Percentiles rank a stretch among this genome's conserved stretches.
These are phyloP conservation scores for Palaemon carinicauda DNA, from an alignment of 1,140 invertebrate genomes.

Conservation along the genomic window DNA sequence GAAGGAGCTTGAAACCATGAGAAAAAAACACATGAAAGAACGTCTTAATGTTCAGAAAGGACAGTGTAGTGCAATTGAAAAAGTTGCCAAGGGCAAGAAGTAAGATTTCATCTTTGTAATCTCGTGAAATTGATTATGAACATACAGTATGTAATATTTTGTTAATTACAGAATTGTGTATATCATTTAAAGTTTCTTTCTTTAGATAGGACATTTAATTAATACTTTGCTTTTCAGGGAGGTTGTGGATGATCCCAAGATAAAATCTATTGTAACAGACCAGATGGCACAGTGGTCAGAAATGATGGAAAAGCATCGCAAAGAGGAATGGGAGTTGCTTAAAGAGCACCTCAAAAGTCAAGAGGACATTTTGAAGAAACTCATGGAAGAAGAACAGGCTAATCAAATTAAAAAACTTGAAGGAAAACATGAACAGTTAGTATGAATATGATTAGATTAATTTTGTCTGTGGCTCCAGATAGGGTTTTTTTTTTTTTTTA, in stretches of 20 bases:
- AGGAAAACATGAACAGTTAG: constrained; percentile 84
- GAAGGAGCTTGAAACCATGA: constrained; percentile 91
- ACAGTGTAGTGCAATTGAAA: constrained; percentile 94
- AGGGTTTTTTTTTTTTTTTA: too few species aligned
- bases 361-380: constrained; percentile 81
- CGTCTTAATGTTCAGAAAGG: constrained; percentile 88
- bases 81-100: constrained; percentile 92
- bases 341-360: constrained; percentile 85
- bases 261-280: constrained; percentile 83
- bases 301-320: constrained; percentile 86
- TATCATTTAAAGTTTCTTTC: background rate
- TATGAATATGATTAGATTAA: background rate
- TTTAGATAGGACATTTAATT: background rate
- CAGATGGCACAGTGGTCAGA: constrained; percentile 95
- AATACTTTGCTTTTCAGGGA: constrained; percentile 70
- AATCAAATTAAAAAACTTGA: constrained; percentile 91
- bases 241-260: constrained; percentile 79
- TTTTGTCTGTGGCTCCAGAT: background rate
- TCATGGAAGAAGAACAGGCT: constrained; percentile 85
- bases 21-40: constrained; percentile 94
- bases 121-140: background rate
- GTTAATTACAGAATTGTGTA: too few species aligned
- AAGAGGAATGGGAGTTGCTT: constrained; percentile 88
- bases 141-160: too few species aligned
- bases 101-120: constrained; percentile 66